phyloP scores from a whole-genome alignment of 2,797 vertebrate species.

The Lepidocolaptes lacrymiger region DNA sequence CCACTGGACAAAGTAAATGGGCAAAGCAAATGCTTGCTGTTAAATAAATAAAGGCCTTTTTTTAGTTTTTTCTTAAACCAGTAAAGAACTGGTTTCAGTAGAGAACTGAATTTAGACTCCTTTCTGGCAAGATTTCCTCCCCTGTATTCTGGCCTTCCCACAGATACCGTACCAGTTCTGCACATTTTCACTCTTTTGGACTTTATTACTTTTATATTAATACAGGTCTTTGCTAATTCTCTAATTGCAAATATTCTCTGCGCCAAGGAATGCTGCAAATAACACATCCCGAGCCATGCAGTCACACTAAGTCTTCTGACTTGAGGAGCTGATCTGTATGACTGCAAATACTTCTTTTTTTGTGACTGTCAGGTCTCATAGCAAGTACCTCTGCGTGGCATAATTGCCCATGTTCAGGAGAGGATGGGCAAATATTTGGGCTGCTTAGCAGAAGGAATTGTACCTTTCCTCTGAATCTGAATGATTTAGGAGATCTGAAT shows the following conservation, averaged over 20 bases:
- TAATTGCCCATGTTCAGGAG: neutral
- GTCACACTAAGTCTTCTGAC: accelerated
- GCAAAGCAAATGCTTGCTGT: neutral
- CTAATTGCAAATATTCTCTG: neutral
- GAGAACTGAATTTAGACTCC: neutral
- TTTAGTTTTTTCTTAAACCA: neutral
- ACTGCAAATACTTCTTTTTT: neutral
- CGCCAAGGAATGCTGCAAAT: neutral
- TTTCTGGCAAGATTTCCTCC: neutral
- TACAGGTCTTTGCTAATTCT: neutral
- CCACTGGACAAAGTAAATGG: neutral
- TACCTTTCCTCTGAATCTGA: neutral
- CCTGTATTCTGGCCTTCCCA: neutral
- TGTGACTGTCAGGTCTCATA: neutral
- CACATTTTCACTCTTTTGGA: neutral
- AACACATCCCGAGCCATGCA: neutral
- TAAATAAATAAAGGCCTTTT: neutral
- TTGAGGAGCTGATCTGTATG: neutral
- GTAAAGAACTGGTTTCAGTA: neutral
- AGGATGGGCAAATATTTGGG: neutral
- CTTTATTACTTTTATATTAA: neutral
- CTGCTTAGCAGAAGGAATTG: neutral
- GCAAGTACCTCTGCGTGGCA: neutral
- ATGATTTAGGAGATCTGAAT: neutral
- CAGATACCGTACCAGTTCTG: neutral